phyloP scores from a whole-genome alignment of 2,797 vertebrate genomes.

The Dromococcyx pavoninus region DNA sequence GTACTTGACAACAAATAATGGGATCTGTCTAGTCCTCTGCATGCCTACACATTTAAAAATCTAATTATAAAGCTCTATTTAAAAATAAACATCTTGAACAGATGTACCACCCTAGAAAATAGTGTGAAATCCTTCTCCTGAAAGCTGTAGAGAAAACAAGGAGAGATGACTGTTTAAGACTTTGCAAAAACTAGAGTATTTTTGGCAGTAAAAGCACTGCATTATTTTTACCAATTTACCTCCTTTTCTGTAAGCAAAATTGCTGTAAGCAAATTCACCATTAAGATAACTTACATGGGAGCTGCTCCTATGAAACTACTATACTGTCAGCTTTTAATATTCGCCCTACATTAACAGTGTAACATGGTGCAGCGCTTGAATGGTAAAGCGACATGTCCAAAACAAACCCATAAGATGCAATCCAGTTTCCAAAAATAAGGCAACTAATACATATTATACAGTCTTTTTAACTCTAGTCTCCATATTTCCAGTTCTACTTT shows the following conservation, averaged over 20 bases:
- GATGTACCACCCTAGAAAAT: constrained; percentile 21
- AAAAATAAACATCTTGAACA: constrained; percentile 31
- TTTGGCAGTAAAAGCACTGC: not conserved
- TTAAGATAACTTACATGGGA: not conserved
- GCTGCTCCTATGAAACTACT: not conserved
- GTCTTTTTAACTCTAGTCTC: not conserved
- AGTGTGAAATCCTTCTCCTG: constrained; percentile 8
- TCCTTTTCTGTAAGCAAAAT: no score
- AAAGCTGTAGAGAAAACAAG: constrained; percentile 5
- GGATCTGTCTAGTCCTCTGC: not conserved
- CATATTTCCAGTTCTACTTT: not conserved
- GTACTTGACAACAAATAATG: constrained; percentile 35
- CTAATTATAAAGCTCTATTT: constrained; percentile 9
- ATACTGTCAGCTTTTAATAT: not conserved
- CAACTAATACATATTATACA: not conserved
- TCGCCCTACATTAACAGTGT: not conserved
- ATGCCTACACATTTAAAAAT: not conserved
- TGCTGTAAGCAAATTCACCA: not conserved
- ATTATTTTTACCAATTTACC: not conserved
- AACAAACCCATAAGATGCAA: not conserved
- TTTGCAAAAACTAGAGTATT: not conserved
- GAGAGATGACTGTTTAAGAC: not conserved
- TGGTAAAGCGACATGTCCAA: not conserved
- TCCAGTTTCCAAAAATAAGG: not conserved
- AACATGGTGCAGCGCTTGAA: not conserved